These are phyloP conservation scores for Amphimedon queenslandica DNA, from an alignment of 37 sponge, comb jelly and placozoan genomes.

Conservation along the genomic window DNA sequence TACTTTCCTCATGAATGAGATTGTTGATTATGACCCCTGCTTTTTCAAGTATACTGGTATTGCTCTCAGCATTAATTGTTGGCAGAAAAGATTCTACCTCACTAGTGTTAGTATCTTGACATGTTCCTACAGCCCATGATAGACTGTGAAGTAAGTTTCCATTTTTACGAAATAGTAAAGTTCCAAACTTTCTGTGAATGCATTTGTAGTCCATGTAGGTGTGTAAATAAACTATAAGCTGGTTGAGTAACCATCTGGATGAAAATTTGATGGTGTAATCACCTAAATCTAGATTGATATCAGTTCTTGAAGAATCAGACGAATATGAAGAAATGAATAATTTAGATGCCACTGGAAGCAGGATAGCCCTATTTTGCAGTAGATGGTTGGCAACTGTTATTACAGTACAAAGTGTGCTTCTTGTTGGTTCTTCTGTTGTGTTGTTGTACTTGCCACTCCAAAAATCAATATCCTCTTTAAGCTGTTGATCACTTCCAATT, in stretches of 20 bases:
- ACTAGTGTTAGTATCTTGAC: neutral
- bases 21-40: constrained; percentile 14
- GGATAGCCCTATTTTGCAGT: neutral
- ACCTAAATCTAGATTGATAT: neutral
- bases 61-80: too few species aligned
- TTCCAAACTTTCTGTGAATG: constrained; percentile 18
- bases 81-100: neutral
- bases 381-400: constrained; percentile 6
- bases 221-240: constrained; percentile 8
- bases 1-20: constrained; percentile 2
- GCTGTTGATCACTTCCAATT: neutral
- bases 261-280: constrained; percentile 5
- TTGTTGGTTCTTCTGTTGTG: neutral
- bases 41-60: neutral
- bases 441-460: neutral
- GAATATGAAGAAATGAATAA: neutral
- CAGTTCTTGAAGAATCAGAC: neutral
- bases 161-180: constrained; percentile 16
- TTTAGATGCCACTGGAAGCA: constrained; percentile 1
- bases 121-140: constrained; percentile 30
- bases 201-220: constrained; percentile 5
- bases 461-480: neutral
- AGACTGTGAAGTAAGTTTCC: constrained; percentile 9
- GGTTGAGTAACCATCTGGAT: constrained; percentile 10
- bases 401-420: neutral